Evolutionary conservation across 2,113 vertebrate genomes (phyloP).

Genomic region (Albula goreensis): DNA sequence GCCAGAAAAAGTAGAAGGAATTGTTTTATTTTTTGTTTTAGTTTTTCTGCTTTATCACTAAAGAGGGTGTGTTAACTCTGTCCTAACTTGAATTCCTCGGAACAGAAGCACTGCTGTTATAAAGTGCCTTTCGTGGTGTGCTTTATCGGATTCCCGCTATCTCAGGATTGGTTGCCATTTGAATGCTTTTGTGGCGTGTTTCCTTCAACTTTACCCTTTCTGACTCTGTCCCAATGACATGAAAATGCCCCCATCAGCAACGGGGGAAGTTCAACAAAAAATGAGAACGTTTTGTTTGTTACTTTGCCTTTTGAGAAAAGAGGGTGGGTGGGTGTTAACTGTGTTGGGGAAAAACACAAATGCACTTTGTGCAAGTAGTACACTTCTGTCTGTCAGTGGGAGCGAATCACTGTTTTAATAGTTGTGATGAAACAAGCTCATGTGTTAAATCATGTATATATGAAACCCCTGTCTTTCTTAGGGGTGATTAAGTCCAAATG

Average conservation of each 20-base stretch:
- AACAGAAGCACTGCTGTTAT: slow-evolving; percentile 97
- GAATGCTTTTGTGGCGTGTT: slow-evolving; percentile 54
- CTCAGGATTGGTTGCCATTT: slow-evolving; percentile 89
- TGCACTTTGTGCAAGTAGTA: slow-evolving; percentile 44
- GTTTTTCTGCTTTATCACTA: slow-evolving; percentile 59
- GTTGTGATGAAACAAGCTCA: slow-evolving; percentile 15
- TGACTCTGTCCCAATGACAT: slow-evolving; percentile 37
- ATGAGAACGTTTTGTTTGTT: not conserved
- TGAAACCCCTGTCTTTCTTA: not conserved
- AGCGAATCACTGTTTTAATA: slow-evolving; percentile 25
- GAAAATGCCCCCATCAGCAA: slow-evolving; percentile 15
- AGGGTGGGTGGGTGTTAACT: not conserved
- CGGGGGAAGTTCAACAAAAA: slow-evolving; percentile 12
- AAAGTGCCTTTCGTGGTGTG: slow-evolving; percentile 91
- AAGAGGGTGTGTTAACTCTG: slow-evolving; percentile 74
- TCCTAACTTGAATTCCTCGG: slow-evolving; percentile 92
- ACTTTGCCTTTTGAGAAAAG: slow-evolving; percentile 6
- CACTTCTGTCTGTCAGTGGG: slow-evolving; percentile 52
- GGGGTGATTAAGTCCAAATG: slow-evolving; percentile 1
- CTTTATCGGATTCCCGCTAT: slow-evolving; percentile 89
- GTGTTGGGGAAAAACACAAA: not conserved
- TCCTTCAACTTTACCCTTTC: slow-evolving; percentile 41
- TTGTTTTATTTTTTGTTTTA: slow-evolving; percentile 55
- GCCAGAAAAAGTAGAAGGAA: slow-evolving; percentile 43
- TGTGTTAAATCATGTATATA: not conserved